Base-by-base conservation (phyloP, 1,140 invertebrate species). In the Notospermus geniculatus region DNA sequence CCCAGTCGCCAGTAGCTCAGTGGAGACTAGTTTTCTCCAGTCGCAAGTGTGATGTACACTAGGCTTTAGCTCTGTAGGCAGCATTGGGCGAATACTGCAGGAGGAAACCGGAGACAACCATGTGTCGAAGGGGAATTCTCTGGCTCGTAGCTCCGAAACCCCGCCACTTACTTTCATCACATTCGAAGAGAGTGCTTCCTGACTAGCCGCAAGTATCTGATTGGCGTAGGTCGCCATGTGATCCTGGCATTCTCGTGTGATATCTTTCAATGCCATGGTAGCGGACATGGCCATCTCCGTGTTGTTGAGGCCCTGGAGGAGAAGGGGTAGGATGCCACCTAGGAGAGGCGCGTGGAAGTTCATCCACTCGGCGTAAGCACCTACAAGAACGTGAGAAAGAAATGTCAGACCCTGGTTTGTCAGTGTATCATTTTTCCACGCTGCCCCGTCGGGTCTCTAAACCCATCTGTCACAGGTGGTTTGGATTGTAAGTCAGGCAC, bases 181-280 rank as follows among this genome's bases (percentile, higher is more conserved):
- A 55, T 43, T 32, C 30, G 39, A 43, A 30, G 23, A 57, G 25
- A 60, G 39, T 32, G 52, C 63, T 61, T 79, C 78, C 73, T 87
- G 85, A 68, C 87, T 83, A 22, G 88, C 85, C 43, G 84, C 76
- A 1, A 91, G 81, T 52, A 92, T 86, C 60, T 88, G 85, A 56
- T 85, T 85, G 0, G 89, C 88, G 67, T 88, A 89, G 0, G 89
- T 88, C 46, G 85, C 83, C 25, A 95, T 81, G 71, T 87, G 85
- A 4, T 85, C 74, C 60, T 86, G 85, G 74, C 91, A 93, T 73
- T 93, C 91, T 22, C 87, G 82, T 1, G 89, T 88, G 25, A 95
- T 85, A 68, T 94, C 92, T 73, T 92, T 92, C 0, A 95, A 81
- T 2, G 93, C 91, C 78, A 94, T 87, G 13, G 92, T 93, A 0